Base-by-base conservation (phyloP, 1,140 invertebrate species). In the Ptiloglossa arizonensis region DNA sequence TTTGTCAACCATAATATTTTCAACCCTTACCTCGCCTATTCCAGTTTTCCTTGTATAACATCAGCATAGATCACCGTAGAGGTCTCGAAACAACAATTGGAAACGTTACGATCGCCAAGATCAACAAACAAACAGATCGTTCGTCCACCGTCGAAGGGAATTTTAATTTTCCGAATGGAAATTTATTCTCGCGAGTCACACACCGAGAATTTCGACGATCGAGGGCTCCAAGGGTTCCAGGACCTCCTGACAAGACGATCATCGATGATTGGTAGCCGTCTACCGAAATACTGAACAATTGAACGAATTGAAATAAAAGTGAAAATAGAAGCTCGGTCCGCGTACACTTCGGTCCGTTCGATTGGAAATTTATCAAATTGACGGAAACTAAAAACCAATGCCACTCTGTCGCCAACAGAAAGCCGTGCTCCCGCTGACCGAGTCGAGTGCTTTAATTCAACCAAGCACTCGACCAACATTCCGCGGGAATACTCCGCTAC, bases 401-500 rank as follows among this genome's bases (percentile, higher is more conserved):
- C 66, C 29, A 57, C 19, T 38, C 24, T 57, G 52, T n/a, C 57
- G 41, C 17, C 44, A 41, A 71, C 56, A 52, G 71, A 8, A n/a
- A 19, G 11, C 27, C 57, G 32, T 22, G 32, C 32, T 64, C 11
- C 48, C 57, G 13, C 13, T 32, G 46, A 41, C 35, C 59, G 27
- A 38, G 17, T 64, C 70, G 59, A 64, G 59, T 41, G 44, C 15
- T 63, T 52, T 63, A 62, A 35, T 71, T 71, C 54, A 41, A 5
- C 19, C 15, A 44, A 70, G 54, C 38, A 41, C 19, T 60, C 54
- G 56, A 38, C 38, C 54, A 71, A 71, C 68, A 48, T 17, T 9
- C 19, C 27, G 11, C 35, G 19, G n/a, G 8, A 15, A 15, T 24
- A 9, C 52, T 52, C 17, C 69, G 69, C 27, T 56, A 56, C 52